A percentile compares a stretch with the other conserved stretches of the same genome.
These are phyloP conservation scores for Xanthia icteritia DNA, from an alignment of 2,888 invertebrate species.

Conservation along the genomic window DNA sequence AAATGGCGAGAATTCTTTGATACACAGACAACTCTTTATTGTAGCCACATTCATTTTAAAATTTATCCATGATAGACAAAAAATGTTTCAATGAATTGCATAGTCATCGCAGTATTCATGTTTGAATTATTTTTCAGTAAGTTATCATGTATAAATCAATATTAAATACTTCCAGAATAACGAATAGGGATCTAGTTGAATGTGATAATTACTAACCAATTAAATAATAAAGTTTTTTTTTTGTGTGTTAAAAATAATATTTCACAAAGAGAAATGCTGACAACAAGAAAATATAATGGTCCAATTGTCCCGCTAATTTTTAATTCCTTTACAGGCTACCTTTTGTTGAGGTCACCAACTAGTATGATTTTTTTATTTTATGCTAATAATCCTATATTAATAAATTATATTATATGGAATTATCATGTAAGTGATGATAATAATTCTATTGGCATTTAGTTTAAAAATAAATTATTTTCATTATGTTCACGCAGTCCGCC, in stretches of 20 bases:
- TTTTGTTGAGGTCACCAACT: slow-evolving; percentile 28
- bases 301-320: slow-evolving; percentile 26
- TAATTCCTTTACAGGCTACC: slow-evolving; percentile 39
- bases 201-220: not conserved
- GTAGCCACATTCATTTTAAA: not conserved
- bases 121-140: not conserved
- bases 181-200: no score
- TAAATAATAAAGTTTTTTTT: not conserved
- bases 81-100: not conserved
- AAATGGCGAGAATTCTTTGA: not conserved
- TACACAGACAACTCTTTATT: not conserved
- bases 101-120: not conserved
- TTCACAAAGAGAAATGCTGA: slow-evolving; percentile 10
- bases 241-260: not conserved
- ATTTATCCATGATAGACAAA: not conserved
- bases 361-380: slow-evolving; percentile 3
- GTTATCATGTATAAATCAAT: not conserved
- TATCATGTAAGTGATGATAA: not conserved
- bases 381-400: not conserved
- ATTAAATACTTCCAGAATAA: not conserved
- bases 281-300: slow-evolving; percentile 23
- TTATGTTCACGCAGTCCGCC: slow-evolving; percentile 1
- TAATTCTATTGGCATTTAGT: not conserved
- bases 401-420: not conserved
- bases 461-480: not conserved